Base-by-base conservation (phyloP, 2,113 vertebrate genomes). In the Empidonax traillii region DNA sequence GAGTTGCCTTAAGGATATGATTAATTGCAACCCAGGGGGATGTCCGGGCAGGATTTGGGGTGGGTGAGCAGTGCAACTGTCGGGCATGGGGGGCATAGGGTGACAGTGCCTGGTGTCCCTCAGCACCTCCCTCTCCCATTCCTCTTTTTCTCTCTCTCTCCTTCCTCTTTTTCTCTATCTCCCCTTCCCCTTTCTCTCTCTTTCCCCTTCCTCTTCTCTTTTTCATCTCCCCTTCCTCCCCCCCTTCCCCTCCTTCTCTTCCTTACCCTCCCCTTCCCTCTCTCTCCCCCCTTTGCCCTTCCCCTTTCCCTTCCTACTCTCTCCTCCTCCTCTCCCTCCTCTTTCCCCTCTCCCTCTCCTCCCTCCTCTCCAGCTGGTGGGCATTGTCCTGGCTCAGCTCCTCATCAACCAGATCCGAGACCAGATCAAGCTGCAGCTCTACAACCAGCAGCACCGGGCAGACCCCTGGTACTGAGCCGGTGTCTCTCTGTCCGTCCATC, bases 391-490 rank as follows among this genome's bases (percentile, higher is more conserved):
- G 74, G 99, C 99, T 55, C 99, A 99, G 97, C 97, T 99, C 68
- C 98, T 99, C 41, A 98, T 99, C 91, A 99, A 96, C 96, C 99
- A 99, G 98, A 99, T 99, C 95, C 98, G 98, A 67, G 98, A 99
- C 94, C 99, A 99, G 97, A 97, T 99, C 59, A 97, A 98, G 87
- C 98, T 99, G 27, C 99, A 99, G 97, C 97, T 98, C 71, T 99
- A 99, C 98, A 99, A 98, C 93, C 82, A 94, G 71, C 98, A 97
- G 95, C 99, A 99, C 96, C 98, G 75, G 22, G 96, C 97, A 0
- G 99, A 99, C 89, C 99, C 98, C 1, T 99, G 99, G 99, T 97
- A 97, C 87, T 98, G 97, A 98, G 69, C 47, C 30, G 25, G 30
- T 2, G 0, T 37, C 35, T 35, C 35, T 35, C 62, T 3, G 0